Conservation (phyloP, 2,113 vertebrate species). For the Murina feae region DNA sequence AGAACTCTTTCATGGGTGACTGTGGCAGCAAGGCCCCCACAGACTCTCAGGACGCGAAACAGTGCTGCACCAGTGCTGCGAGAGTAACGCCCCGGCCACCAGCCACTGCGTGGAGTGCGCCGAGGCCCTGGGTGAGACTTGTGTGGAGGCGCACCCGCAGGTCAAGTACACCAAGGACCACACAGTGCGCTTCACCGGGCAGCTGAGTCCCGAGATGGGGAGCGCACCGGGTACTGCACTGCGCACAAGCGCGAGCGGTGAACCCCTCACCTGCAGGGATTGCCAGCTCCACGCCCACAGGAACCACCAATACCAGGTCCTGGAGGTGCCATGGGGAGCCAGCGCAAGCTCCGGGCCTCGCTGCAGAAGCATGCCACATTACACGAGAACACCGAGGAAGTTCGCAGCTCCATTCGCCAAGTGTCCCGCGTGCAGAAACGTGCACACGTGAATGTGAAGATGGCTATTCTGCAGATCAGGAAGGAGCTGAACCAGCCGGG, state of each 20-base stretch:
- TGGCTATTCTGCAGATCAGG: constrained; percentile 84
- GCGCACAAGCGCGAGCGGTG: constrained; percentile 85
- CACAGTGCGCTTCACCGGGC: constrained; percentile 74
- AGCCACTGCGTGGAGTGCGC: constrained; percentile 88
- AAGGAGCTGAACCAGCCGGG: constrained; percentile 82
- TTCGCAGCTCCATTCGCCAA: constrained; percentile 80
- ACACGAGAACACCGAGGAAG: constrained; percentile 81
- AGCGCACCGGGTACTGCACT: constrained; percentile 75
- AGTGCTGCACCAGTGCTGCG: constrained; percentile 87
- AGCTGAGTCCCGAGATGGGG: constrained; percentile 57
- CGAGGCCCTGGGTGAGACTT: constrained; percentile 86
- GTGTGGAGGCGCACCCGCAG: constrained; percentile 86
- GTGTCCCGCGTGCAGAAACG: constrained; percentile 80
- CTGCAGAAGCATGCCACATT: constrained; percentile 80
- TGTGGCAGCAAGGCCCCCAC: constrained; percentile 27
- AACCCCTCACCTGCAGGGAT: constrained; percentile 87
- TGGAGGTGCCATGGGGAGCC: constrained; percentile 82
- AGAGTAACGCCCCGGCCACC: constrained; percentile 81
- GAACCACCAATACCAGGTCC: constrained; percentile 85
- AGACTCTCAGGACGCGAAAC: constrained; percentile 56
- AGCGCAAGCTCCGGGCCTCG: constrained; percentile 77
- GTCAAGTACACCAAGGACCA: constrained; percentile 89
- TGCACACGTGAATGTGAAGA: constrained; percentile 83
- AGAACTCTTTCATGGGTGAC: constrained; percentile 82
- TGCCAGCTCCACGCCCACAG: constrained; percentile 87